Evolutionary conservation across 2,797 vertebrate species (phyloP).

Genomic region (Psittacula echo): DNA sequence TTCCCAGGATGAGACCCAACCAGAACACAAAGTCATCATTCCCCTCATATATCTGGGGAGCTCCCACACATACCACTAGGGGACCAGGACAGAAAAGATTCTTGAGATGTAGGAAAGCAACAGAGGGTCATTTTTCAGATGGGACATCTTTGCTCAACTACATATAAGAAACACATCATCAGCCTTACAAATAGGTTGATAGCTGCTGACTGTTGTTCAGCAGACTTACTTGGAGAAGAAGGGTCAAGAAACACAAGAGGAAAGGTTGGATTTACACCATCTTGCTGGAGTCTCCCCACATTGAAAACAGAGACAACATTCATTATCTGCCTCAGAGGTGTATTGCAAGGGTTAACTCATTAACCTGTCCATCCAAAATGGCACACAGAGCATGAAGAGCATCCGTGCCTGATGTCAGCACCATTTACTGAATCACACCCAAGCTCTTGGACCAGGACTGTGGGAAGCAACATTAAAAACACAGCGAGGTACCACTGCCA

Average conservation of each 20-base stretch:
- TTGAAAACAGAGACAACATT: background rate
- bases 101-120: background rate
- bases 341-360: background rate
- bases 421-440: background rate
- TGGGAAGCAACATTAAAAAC: background rate
- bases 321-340: background rate
- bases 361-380: background rate
- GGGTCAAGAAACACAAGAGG: background rate
- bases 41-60: background rate
- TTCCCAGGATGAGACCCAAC: background rate
- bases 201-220: background rate
- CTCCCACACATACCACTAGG: accelerated
- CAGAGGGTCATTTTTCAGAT: background rate
- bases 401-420: background rate
- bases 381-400: background rate
- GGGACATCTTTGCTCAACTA: background rate
- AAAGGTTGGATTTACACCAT: background rate
- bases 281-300: too few species aligned
- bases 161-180: background rate
- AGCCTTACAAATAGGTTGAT: background rate
- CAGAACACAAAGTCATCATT: background rate
- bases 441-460: background rate
- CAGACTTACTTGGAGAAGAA: background rate
- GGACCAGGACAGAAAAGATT: background rate
- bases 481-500: background rate